Evolutionary conservation across 2,888 invertebrate species (phyloP).

Genomic region (Diaprepes abbreviatus): DNA sequence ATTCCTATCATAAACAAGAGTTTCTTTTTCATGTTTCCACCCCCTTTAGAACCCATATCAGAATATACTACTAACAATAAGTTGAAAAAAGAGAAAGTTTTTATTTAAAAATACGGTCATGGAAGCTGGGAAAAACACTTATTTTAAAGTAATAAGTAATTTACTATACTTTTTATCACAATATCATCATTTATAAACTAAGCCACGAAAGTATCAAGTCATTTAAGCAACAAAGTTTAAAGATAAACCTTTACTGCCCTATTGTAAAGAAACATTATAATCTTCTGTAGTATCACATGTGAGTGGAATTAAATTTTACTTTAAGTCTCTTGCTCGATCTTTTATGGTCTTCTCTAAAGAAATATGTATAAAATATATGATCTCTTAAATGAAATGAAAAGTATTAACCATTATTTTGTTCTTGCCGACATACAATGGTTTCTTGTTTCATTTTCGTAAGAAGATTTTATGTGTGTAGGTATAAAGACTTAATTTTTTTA

Average conservation of each 20-base stretch:
- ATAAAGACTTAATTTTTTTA: constrained; percentile 6
- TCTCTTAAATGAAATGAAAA: constrained; percentile 24
- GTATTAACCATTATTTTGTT: constrained; percentile 27
- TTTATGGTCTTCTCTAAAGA: constrained; percentile 20
- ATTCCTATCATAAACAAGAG: too few species aligned
- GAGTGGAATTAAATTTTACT: constrained; percentile 37
- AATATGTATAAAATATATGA: constrained; percentile 36
- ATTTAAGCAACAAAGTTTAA: constrained; percentile 24
- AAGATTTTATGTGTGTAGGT: background rate
- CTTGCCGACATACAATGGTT: constrained; percentile 20
- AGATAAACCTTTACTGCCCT: constrained; percentile 32
- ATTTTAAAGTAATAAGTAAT: too few species aligned
- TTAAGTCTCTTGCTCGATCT: constrained; percentile 11
- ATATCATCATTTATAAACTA: constrained; percentile 17
- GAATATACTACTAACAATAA: too few species aligned
- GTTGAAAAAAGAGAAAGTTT: too few species aligned
- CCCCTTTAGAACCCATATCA: too few species aligned
- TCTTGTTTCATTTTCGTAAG: constrained; percentile 11
- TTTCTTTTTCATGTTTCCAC: too few species aligned
- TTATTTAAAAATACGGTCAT: too few species aligned
- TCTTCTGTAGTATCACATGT: constrained; percentile 32
- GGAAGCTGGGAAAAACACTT: too few species aligned
- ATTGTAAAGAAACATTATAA: constrained; percentile 36
- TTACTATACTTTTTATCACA: too few species aligned
- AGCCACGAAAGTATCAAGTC: constrained; percentile 17